These are phyloP conservation scores for Dorcus parallelipipedus DNA, from an alignment of 2,888 invertebrate genomes.

Conservation along the genomic window DNA sequence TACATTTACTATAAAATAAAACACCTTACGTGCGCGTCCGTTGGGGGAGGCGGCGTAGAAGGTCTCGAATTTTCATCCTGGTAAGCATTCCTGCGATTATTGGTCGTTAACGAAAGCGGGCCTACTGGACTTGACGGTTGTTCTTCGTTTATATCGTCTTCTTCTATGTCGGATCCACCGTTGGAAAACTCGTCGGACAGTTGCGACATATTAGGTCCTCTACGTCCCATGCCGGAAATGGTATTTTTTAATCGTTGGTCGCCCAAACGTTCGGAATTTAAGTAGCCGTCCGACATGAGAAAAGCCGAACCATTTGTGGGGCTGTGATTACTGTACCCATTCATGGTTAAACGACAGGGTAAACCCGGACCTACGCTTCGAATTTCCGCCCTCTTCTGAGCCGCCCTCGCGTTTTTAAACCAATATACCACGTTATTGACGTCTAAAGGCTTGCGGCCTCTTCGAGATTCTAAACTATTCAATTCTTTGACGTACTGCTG, in stretches of 20 bases:
- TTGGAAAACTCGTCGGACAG: conserved; percentile 68
- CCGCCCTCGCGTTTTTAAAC: conserved; percentile 97
- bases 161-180: conserved; percentile 65
- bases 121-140: conserved; percentile 65
- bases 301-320: conserved; percentile 63
- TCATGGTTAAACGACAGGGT: conserved; percentile 58
- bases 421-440: conserved; percentile 95
- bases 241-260: conserved; percentile 65
- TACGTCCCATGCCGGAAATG: conserved; percentile 54
- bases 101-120: conserved; percentile 68
- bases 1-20: no score
- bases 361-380: conserved; percentile 59
- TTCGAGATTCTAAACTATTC: conserved; percentile 86
- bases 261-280: conserved; percentile 45
- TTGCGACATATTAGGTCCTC: conserved; percentile 57
- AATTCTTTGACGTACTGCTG: conserved; percentile 93
- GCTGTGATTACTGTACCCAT: conserved; percentile 65
- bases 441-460: conserved; percentile 90
- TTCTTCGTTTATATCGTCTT: conserved; percentile 57
- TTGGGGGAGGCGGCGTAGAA: conserved; percentile 33
- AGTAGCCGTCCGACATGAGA: conserved; percentile 59
- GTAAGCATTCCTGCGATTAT: conserved; percentile 47
- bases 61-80: conserved; percentile 55
- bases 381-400: conserved; percentile 87
- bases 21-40: conserved; percentile 42